A percentile compares a stretch with the other conserved stretches of the same genome.
phyloP scores from a whole-genome alignment of 1,140 invertebrate genomes.

The Eueides isabella region DNA sequence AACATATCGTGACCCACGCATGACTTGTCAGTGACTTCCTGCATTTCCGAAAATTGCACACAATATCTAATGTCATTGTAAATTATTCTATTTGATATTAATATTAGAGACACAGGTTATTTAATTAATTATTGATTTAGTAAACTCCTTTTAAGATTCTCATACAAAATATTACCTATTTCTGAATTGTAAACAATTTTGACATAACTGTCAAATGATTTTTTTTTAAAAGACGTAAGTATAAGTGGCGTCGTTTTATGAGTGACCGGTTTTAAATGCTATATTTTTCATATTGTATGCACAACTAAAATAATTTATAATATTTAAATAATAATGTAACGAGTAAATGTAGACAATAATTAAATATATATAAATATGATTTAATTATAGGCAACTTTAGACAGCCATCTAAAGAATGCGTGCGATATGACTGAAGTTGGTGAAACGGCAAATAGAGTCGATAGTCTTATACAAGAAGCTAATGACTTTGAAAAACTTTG shows the following conservation, averaged over 20 bases:
- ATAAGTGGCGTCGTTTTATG: background rate
- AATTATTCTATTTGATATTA: background rate
- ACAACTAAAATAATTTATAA: slow-evolving; percentile 17
- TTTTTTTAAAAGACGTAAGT: background rate
- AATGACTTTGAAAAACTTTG: slow-evolving; percentile 89
- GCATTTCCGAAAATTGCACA: slow-evolving; percentile 82
- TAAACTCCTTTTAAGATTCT: no score
- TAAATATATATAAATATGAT: background rate
- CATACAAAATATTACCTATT: background rate
- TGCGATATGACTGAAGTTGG: slow-evolving; percentile 93
- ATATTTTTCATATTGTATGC: background rate
- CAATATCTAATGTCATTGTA: slow-evolving; percentile 69
- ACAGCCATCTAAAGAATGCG: slow-evolving; percentile 88
- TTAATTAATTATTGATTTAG: background rate
- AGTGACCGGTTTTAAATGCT: background rate
- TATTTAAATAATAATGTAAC: no score
- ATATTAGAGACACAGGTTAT: background rate
- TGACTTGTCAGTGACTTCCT: slow-evolving; percentile 74
- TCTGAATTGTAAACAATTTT: background rate
- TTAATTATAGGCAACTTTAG: slow-evolving; percentile 83
- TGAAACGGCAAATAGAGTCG: slow-evolving; percentile 90
- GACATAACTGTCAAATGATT: background rate
- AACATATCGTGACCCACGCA: slow-evolving; percentile 83
- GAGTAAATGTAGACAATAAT: no score
- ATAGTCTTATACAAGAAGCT: slow-evolving; percentile 90